Base-by-base conservation (phyloP, 2,113 vertebrate genomes). In the Nesoenas mayeri region DNA sequence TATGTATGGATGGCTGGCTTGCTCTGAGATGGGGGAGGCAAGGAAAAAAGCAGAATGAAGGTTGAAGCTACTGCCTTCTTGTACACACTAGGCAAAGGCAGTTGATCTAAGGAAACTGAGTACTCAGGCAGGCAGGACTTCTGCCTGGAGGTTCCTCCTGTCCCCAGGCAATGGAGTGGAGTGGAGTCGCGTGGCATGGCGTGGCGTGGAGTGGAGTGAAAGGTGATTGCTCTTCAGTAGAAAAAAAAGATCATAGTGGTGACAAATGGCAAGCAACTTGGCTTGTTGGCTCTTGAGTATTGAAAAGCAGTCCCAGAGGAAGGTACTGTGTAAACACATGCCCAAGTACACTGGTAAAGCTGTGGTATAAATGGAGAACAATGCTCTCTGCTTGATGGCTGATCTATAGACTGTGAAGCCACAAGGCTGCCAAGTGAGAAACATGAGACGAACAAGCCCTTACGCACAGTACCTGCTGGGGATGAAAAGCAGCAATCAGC, bases 171-270 rank as follows among this genome's bases (percentile, higher is more conserved):
- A 34, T 8, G 12, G 15, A 58, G 5, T 13, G 40, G 40, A 40
- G 40, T 40, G 40, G 40, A 40, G 40, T 40, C 11, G 40, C 12
- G 40, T 40, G 40, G 40, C 5, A 12, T 40, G 40, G 40, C 5
- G 40, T 40, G 40, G 40, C 5, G 40, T 40, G 40, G 40, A 11
- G 40, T 40, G 40, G 40, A 11, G 40, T 66, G 19, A 20, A 84
- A 65, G 14, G 73, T 40, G 32, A 21, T 17, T 85, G 32, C 16
- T 85, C 11, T 85, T 70, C 61, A 73, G 7, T 4, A 5, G 25
- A 66, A 88, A 65, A 65, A 79, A 50, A 38, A 11, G 0, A 50
- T 69, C 6, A 31, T 15, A 22, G 47, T 0, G 0, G 8, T 20
- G 15, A 47, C 19, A 69, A 67, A 75, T 4, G 24, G n/a, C 29